Conservation (phyloP, 2,888 invertebrate species). For the Cantharis rufa region DNA sequence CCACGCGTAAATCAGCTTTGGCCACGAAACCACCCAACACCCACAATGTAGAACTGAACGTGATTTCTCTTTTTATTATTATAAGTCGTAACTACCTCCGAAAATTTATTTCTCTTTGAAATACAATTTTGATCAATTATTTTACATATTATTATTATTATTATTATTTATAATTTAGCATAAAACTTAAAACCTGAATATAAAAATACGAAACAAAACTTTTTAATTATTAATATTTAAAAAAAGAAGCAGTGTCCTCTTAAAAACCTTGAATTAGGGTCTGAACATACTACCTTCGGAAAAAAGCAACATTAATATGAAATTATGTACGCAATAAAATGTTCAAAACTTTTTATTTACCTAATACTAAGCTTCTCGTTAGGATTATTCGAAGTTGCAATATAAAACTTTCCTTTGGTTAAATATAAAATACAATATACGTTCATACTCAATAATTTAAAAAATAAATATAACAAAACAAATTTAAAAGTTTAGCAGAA, state of each 20-base stretch:
- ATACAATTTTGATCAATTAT: neutral
- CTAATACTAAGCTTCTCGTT: neutral
- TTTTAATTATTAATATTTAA: neutral
- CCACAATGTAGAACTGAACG: constrained; percentile 19
- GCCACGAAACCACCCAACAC: constrained; percentile 24
- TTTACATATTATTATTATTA: neutral
- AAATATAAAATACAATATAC: neutral
- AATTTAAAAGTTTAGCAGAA: neutral
- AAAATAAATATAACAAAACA: neutral
- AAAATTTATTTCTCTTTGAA: constrained; percentile 8
- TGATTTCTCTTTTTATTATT: constrained; percentile 23
- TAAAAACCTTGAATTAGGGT: neutral
- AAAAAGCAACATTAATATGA: neutral
- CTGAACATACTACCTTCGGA: neutral
- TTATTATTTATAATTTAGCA: too few species aligned
- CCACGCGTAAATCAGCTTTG: constrained; percentile 26
- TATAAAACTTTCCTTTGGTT: neutral
- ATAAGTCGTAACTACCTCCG: constrained; percentile 12
- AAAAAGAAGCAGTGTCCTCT: neutral
- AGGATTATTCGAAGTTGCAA: neutral
- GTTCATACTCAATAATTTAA: neutral
- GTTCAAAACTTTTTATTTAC: neutral
- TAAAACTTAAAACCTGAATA: neutral
- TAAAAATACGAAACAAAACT: neutral
- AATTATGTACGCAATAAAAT: neutral